Percentiles rank a stretch among this genome's conserved stretches.
Evolutionary conservation across 2,797 vertebrate genomes (phyloP).

Genomic region (Acanthiza pusilla): DNA sequence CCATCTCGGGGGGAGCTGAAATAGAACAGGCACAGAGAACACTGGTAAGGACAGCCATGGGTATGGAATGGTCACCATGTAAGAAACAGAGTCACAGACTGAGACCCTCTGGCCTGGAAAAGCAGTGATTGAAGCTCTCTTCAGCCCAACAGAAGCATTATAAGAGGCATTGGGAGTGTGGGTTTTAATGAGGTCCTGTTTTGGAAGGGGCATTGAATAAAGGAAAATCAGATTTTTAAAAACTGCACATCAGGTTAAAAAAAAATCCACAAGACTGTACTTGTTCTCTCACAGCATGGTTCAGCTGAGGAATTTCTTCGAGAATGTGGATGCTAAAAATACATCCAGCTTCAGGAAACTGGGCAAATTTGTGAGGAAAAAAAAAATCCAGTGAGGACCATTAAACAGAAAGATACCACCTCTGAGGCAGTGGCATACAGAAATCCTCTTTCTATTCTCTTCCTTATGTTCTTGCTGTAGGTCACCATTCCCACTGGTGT

Average conservation of each 20-base stretch:
- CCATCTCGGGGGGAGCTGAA: not conserved
- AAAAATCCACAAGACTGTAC: not conserved
- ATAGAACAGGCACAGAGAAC: not conserved
- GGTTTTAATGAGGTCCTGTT: not conserved
- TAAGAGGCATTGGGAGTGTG: not conserved
- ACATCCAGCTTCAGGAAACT: not conserved
- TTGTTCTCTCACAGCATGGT: not conserved
- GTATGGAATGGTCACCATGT: not conserved
- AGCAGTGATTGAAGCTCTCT: not conserved
- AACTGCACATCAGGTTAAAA: rapidly evolving
- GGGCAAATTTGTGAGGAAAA: not conserved
- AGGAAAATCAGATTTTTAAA: not conserved
- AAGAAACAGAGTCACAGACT: not conserved
- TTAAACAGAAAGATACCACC: not conserved
- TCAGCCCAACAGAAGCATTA: not conserved
- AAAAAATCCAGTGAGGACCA: not conserved
- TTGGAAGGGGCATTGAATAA: not conserved
- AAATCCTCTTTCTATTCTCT: not conserved
- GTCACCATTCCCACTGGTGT: not conserved
- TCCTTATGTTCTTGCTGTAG: not conserved
- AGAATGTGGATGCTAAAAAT: not conserved
- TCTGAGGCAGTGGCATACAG: not conserved
- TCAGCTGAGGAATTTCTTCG: not conserved
- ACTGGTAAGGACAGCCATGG: not conserved
- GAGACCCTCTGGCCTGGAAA: not conserved